phyloP scores from a whole-genome alignment of 1,140 invertebrate genomes.

The Eciton burchellii region DNA sequence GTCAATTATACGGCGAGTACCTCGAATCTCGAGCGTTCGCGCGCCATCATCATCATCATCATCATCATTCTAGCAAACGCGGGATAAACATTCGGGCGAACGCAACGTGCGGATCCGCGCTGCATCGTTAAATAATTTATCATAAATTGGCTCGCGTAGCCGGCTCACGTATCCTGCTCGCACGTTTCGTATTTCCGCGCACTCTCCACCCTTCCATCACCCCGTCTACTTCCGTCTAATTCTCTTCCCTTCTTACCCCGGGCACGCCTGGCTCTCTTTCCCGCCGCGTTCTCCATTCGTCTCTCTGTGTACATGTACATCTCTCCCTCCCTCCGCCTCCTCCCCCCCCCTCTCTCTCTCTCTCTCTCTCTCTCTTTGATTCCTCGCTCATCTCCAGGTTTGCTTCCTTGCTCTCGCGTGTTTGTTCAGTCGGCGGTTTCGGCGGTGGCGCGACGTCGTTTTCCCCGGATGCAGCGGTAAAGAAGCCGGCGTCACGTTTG shows the following conservation, averaged over 20 bases:
- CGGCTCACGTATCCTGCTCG: neutral
- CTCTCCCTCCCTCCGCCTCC: constrained; percentile 5
- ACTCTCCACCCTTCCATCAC: constrained; percentile 19
- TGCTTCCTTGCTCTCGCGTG: constrained; percentile 42
- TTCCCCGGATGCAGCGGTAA: constrained; percentile 47
- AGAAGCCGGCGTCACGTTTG: constrained; percentile 56
- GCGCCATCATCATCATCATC: constrained; percentile 11
- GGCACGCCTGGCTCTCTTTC: neutral
- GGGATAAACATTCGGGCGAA: constrained; percentile 30
- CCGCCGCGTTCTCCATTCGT: constrained; percentile 7
- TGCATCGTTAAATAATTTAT: constrained; percentile 47
- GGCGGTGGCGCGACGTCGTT: constrained; percentile 49
- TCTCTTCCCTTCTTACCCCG: neutral
- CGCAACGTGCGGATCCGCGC: neutral
- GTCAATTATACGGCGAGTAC: constrained; percentile 35
- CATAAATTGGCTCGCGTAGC: constrained; percentile 39
- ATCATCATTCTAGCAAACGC: constrained; percentile 21
- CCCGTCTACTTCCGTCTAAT: constrained; percentile 55
- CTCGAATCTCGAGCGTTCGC: neutral
- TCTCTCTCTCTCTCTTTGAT: neutral
- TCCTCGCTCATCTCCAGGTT: constrained; percentile 4
- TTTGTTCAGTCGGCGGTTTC: constrained; percentile 61
- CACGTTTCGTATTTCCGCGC: constrained; percentile 24
- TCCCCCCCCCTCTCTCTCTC: neutral
- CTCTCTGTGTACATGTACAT: neutral